These are phyloP conservation scores for Drosophila koepferae DNA, from an alignment of 2,888 invertebrate species.

Conservation along the genomic window DNA sequence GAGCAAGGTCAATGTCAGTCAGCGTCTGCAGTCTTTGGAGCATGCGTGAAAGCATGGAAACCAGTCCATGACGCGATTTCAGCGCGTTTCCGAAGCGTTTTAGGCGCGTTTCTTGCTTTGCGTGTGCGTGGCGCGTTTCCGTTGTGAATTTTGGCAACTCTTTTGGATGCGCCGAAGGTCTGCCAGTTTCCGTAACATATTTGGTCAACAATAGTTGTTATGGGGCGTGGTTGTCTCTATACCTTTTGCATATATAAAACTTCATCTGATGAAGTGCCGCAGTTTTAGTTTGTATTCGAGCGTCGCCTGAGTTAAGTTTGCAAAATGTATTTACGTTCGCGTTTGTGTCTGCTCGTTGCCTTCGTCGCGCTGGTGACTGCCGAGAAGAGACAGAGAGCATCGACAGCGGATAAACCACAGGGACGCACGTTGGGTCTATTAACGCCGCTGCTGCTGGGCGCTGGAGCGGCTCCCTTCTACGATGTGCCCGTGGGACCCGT, in stretches of 20 bases:
- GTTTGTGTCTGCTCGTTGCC: slow-evolving; percentile 41
- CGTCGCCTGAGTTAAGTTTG: slow-evolving; percentile 24
- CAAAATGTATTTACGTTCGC: slow-evolving; percentile 47
- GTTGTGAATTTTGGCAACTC: slow-evolving; percentile 12
- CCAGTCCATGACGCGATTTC: slow-evolving; percentile 67
- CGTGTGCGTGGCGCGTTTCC: slow-evolving; percentile 18
- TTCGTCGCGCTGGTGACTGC: slow-evolving; percentile 41
- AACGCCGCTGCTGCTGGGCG: slow-evolving; percentile 57
- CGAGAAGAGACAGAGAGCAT: slow-evolving; percentile 28
- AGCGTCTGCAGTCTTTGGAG: slow-evolving; percentile 25
- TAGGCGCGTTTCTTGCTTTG: background rate
- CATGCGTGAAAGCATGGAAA: slow-evolving; percentile 62
- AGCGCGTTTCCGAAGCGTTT: slow-evolving; percentile 8
- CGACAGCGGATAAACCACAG: slow-evolving; percentile 34
- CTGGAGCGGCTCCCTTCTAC: slow-evolving; percentile 33
- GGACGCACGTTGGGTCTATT: slow-evolving; percentile 69
- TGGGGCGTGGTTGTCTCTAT: slow-evolving; percentile 15
- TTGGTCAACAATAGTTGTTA: slow-evolving; percentile 67
- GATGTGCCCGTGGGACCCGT: slow-evolving; percentile 45
- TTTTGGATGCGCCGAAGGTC: slow-evolving; percentile 63
- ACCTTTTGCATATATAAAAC: slow-evolving; percentile 56
- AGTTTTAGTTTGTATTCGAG: slow-evolving; percentile 55
- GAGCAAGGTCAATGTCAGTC: slow-evolving; percentile 75
- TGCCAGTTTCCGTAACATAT: slow-evolving; percentile 57
- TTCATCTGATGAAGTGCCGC: slow-evolving; percentile 31